These are phyloP conservation scores for Philaenus spumarius DNA, from an alignment of 1,140 invertebrate species.

Conservation along the genomic window DNA sequence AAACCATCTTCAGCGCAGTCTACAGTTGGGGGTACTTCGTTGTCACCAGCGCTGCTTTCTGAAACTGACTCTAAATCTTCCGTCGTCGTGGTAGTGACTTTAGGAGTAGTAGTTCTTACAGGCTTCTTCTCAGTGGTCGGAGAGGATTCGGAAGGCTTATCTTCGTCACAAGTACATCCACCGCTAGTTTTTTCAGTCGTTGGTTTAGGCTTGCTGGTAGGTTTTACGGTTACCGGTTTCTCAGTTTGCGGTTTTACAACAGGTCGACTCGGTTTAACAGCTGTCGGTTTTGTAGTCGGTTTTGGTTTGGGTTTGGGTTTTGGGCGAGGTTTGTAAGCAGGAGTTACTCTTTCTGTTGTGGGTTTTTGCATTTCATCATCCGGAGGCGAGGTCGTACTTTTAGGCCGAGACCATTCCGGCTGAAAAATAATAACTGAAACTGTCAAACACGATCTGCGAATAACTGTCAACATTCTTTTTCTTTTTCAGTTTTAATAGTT, in stretches of 20 bases:
- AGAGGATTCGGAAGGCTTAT: too few relatives aligned
- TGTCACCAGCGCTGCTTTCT: slow-evolving; percentile 21
- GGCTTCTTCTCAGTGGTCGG: slow-evolving; percentile 12
- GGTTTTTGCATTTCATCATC: background rate
- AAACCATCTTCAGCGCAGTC: slow-evolving; percentile 54
- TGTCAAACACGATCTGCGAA: too few relatives aligned
- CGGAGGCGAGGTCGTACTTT: slow-evolving; percentile 46
- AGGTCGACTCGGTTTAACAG: slow-evolving; percentile 17
- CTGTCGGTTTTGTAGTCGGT: slow-evolving; percentile 14
- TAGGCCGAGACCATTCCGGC: slow-evolving; percentile 63
- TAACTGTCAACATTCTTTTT: too few relatives aligned
- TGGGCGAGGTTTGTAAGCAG: slow-evolving; percentile 14
- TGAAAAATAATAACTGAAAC: slow-evolving; percentile 38
- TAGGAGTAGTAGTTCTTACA: slow-evolving; percentile 9
- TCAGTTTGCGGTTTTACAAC: slow-evolving; percentile 5
- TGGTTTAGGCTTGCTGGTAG: background rate
- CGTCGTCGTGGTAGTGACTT: slow-evolving; percentile 32
- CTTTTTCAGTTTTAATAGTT: too few relatives aligned
- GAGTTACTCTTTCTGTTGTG: slow-evolving; percentile 6
- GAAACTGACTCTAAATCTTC: background rate
- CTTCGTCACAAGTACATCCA: slow-evolving; percentile 1
- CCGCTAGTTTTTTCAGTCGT: background rate
- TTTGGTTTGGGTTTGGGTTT: slow-evolving; percentile 7
- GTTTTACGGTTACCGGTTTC: background rate
- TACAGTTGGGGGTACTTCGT: slow-evolving; percentile 42